Base-by-base conservation (phyloP, 2,113 vertebrate genomes). In the Lepidothrix coronata region DNA sequence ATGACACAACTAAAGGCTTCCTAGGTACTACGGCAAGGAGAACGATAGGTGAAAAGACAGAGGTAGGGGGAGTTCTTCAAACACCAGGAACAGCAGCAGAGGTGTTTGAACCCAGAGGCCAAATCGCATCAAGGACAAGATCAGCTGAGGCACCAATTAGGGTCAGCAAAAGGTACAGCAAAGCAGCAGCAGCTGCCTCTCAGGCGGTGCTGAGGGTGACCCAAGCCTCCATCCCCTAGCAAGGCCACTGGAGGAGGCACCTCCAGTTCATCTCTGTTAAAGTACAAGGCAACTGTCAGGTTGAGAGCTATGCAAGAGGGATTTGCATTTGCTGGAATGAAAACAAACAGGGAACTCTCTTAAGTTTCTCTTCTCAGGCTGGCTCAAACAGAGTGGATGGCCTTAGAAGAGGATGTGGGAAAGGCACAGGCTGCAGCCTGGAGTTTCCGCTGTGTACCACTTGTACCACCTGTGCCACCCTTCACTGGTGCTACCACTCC, bases 31-130 rank as follows among this genome's bases (percentile, higher is more conserved):
- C 0, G 0, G 52, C 20, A 88, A 74, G 37, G 31, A 76, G 24
- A 80, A 65, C 0, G 0, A 84, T 57, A 70, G 1, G 14, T 24
- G 20, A 65, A 78, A 92, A 14, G 44, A 54, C 1, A 1, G 31
- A 59, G 48, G 12, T 7, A 6, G 19, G 41, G 35, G 9, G 4
- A 77, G 25, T 70, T 74, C 67, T 88, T 75, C 57, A 57, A 49
- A 68, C 2, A 6, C 14, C 19, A 84, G 76, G 27, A 75, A 67
- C 0, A 3, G 24, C 35, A 92, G 27, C 28, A 83, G 57, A 55
- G 58, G 33, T 48, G 31, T 66, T 39, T 70, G 66, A 89, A 65
- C n/a, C 21, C 41, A 51, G 43, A 77, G 52, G 48, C 51, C 20
- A 71, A 66, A 71, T 1, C 43, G 12, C 21, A 22, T 43, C 51